Percentiles rank a stretch among this genome's conserved stretches.
phyloP scores from a whole-genome alignment of 1,140 invertebrate species.

The Penaeus indicus region DNA sequence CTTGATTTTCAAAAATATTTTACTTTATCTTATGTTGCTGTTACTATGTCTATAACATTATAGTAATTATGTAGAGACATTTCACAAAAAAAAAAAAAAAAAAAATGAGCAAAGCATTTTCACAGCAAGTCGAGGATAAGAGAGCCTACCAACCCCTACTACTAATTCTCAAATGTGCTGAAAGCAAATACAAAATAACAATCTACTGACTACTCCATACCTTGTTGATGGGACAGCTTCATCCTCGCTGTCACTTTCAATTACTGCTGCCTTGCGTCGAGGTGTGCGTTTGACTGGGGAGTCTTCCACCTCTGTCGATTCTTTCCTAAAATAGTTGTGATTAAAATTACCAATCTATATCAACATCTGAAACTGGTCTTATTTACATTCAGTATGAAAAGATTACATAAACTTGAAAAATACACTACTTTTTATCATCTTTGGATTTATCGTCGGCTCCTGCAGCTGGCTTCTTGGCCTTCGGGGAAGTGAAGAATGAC shows the following conservation, averaged over 20 bases:
- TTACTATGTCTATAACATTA: too few relatives aligned
- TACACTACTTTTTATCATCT: conserved; percentile 37
- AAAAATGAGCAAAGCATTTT: too few relatives aligned
- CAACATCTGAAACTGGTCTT: background rate
- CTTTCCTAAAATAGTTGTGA: background rate
- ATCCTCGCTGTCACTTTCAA: conserved; percentile 67
- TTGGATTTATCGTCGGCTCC: background rate
- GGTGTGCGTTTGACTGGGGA: conserved; percentile 50
- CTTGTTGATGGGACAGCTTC: conserved; percentile 10
- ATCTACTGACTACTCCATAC: background rate
- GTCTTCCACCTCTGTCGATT: conserved; percentile 3
- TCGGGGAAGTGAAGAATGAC: conserved; percentile 50
- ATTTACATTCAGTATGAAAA: too few relatives aligned
- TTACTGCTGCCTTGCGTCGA: conserved; percentile 50
- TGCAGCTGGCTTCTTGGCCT: conserved; percentile 34
- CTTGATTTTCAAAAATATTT: too few relatives aligned
- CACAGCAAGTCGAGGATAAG: too few relatives aligned
- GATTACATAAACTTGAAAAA: too few relatives aligned
- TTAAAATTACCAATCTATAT: background rate
- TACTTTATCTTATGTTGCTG: too few relatives aligned
- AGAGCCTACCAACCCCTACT: too few relatives aligned
- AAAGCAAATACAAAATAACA: background rate
- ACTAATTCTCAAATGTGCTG: too few relatives aligned
- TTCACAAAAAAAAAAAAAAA: too few relatives aligned
- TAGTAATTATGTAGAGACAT: too few relatives aligned